Conservation (phyloP, 2,113 vertebrate species). For the Channa maculata region DNA sequence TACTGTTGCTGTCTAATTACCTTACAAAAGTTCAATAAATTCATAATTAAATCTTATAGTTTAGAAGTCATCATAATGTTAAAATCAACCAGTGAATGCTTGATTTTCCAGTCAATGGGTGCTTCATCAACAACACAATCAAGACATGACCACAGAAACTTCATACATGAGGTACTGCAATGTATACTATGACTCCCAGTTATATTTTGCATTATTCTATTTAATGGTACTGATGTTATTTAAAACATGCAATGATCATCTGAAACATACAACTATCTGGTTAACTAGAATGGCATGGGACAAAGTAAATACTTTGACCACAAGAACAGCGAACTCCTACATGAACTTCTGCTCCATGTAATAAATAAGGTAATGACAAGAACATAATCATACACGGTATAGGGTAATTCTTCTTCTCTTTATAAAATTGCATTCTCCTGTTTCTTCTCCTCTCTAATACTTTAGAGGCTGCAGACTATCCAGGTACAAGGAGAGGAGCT, state of each 20-base stretch:
- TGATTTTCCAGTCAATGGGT: constrained; percentile 11
- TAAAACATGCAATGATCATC: not conserved
- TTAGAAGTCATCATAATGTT: not conserved
- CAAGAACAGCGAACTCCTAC: no score
- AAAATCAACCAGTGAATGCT: not conserved
- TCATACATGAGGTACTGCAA: constrained; percentile 10
- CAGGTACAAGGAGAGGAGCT: constrained; percentile 39
- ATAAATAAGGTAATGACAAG: constrained; percentile 15
- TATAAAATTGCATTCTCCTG: not conserved
- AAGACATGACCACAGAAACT: not conserved
- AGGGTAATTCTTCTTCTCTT: no score
- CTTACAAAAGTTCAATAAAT: no score
- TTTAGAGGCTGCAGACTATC: constrained; percentile 34
- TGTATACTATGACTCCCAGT: not conserved
- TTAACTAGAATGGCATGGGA: constrained; percentile 7
- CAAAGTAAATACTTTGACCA: not conserved
- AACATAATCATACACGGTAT: not conserved
- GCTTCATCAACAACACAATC: not conserved
- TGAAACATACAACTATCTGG: constrained; percentile 11
- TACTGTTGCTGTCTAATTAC: not conserved
- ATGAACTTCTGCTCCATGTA: not conserved
- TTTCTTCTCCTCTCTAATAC: not conserved
- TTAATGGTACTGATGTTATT: not conserved
- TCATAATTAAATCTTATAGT: not conserved
- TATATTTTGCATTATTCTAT: not conserved